These are phyloP conservation scores for Megastigmus dorsalis DNA, from an alignment of 2,888 invertebrate genomes.

Conservation along the genomic window DNA sequence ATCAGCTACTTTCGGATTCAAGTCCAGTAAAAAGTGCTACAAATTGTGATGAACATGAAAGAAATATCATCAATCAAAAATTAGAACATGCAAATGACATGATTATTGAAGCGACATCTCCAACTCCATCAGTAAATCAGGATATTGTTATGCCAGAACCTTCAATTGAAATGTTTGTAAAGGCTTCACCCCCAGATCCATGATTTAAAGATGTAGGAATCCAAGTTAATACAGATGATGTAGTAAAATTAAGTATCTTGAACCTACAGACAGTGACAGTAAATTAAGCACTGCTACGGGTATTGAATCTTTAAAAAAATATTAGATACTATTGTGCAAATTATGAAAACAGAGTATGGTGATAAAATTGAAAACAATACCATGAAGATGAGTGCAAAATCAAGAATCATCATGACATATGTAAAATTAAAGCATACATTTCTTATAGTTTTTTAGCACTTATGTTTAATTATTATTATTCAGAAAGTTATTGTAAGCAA, in stretches of 20 bases:
- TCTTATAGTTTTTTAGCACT: neutral
- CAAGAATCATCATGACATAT: neutral
- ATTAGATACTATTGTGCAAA: neutral
- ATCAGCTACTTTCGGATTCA: neutral
- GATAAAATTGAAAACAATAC: neutral
- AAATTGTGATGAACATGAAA: neutral
- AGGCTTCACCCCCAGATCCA: neutral
- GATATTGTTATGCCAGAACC: too few species aligned
- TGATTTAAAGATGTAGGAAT: neutral
- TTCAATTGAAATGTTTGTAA: neutral
- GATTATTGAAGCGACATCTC: neutral
- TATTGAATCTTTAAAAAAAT: neutral
- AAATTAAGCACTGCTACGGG: neutral
- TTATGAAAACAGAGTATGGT: neutral
- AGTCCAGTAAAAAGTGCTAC: neutral
- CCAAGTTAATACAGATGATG: conserved; percentile 8
- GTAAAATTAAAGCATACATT: neutral
- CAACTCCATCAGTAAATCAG: too few species aligned
- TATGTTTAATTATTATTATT: neutral
- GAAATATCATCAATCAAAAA: neutral
- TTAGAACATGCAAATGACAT: neutral
- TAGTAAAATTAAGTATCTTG: too few species aligned
- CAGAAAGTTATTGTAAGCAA: neutral
- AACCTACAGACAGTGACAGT: neutral
- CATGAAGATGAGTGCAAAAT: neutral